A percentile compares a stretch with the other conserved stretches of the same genome.
phyloP scores from a whole-genome alignment of 2,113 vertebrate genomes.

The Anseranas semipalmata region DNA sequence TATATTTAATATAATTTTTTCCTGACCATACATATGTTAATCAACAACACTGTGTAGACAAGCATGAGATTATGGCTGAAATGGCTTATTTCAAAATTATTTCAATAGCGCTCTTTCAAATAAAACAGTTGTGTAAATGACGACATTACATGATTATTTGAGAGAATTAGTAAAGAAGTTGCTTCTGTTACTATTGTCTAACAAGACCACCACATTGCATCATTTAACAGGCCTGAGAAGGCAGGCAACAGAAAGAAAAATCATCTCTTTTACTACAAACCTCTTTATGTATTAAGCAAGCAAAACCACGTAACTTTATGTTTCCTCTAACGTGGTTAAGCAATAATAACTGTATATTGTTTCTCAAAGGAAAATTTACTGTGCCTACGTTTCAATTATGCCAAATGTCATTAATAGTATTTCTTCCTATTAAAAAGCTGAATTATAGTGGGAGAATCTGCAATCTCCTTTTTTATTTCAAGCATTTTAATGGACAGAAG shows the following conservation, averaged over 20 bases:
- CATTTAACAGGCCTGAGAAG: constrained; percentile 28
- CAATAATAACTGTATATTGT: constrained; percentile 42
- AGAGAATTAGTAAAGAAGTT: constrained; percentile 9
- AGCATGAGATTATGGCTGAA: neutral
- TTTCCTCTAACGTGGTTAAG: constrained; percentile 28
- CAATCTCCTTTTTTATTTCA: neutral
- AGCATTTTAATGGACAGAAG: neutral
- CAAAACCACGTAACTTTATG: neutral
- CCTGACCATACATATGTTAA: neutral
- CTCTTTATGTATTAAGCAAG: constrained; percentile 50
- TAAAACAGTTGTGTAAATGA: neutral
- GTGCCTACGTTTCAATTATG: neutral
- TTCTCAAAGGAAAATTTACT: constrained; percentile 11
- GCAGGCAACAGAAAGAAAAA: neutral
- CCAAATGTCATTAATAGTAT: neutral
- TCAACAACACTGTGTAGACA: neutral
- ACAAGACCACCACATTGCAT: constrained; percentile 32
- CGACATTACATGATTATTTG: neutral
- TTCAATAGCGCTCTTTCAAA: neutral
- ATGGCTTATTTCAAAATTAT: neutral
- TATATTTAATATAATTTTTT: neutral
- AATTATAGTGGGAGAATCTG: neutral
- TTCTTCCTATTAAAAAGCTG: neutral
- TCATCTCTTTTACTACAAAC: neutral
- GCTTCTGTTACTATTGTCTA: constrained; percentile 43